Conservation (phyloP, 2,888 invertebrate genomes). For the Hyles lineata region DNA sequence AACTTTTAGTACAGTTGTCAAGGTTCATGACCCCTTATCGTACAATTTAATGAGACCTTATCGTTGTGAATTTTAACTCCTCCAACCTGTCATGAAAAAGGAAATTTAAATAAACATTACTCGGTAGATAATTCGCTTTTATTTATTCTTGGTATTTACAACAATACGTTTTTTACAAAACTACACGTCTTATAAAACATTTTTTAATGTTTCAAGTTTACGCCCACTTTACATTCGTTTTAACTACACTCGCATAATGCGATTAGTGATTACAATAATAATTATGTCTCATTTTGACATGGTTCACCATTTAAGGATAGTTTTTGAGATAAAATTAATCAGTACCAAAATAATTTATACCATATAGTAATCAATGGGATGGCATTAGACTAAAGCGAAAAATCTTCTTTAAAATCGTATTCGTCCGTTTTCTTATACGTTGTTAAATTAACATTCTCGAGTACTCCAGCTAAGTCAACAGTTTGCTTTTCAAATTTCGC, state of each 20-base stretch:
- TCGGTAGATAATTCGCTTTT: constrained; percentile 9
- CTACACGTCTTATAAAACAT: too few relatives aligned
- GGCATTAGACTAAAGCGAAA: constrained; percentile 56
- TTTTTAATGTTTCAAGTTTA: not conserved
- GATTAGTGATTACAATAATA: too few relatives aligned
- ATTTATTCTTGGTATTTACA: constrained; percentile 3
- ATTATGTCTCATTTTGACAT: too few relatives aligned
- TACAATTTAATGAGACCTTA: not conserved
- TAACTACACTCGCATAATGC: too few relatives aligned
- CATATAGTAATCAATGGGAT: not conserved
- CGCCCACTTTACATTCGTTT: too few relatives aligned
- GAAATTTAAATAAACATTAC: constrained; percentile 9
- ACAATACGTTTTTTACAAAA: too few relatives aligned
- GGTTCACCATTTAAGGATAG: too few relatives aligned
- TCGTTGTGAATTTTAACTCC: constrained; percentile 36
- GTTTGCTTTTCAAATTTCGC: constrained; percentile 86
- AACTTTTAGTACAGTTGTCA: not conserved
- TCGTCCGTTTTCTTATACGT: constrained; percentile 76
- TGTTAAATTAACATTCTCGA: constrained; percentile 85
- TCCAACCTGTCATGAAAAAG: constrained; percentile 7
- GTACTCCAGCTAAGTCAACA: constrained; percentile 85
- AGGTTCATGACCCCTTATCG: constrained; percentile 10
- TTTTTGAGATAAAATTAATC: too few relatives aligned
- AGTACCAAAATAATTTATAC: too few relatives aligned
- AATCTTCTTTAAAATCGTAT: constrained; percentile 87